These are phyloP conservation scores for Harpegnathos saltator DNA, from an alignment of 1,140 invertebrate species.

Conservation along the genomic window DNA sequence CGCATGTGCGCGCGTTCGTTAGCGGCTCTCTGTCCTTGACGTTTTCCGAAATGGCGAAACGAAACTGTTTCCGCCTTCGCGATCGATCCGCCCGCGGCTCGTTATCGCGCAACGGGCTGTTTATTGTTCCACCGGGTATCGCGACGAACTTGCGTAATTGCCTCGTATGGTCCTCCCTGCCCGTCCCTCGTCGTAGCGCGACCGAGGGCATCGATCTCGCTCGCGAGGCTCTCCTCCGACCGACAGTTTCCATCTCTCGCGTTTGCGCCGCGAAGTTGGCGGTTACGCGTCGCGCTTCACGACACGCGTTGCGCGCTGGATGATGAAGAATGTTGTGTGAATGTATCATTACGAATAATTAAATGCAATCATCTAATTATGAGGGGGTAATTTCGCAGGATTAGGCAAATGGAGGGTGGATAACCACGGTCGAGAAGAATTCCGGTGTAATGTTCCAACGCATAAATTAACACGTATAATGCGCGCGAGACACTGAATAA, in stretches of 20 bases:
- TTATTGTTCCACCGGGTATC: not conserved
- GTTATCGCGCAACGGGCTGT: conserved; percentile 41
- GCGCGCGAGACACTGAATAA: no score
- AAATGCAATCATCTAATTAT: no score
- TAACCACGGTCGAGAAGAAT: no score
- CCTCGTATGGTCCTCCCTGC: no score
- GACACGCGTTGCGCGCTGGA: no score
- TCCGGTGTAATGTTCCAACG: no score
- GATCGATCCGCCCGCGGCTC: conserved; percentile 14
- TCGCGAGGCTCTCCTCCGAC: conserved; percentile 2
- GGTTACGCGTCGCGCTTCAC: no score
- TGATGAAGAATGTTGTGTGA: no score
- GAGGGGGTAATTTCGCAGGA: no score
- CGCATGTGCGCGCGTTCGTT: not conserved
- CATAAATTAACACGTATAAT: no score
- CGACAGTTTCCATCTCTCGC: conserved; percentile 6
- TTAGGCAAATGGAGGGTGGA: no score
- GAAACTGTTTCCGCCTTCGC: not conserved
- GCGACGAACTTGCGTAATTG: conserved; percentile 53
- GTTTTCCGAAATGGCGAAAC: conserved; percentile 8
- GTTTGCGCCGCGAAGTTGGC: not conserved
- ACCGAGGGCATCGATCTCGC: conserved; percentile 30
- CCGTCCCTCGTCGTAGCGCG: not conserved
- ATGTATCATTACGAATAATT: no score
- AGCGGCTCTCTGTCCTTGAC: not conserved